Evolutionary conservation across 2,113 vertebrate species (phyloP).

Genomic region (Todiramphus chloris): DNA sequence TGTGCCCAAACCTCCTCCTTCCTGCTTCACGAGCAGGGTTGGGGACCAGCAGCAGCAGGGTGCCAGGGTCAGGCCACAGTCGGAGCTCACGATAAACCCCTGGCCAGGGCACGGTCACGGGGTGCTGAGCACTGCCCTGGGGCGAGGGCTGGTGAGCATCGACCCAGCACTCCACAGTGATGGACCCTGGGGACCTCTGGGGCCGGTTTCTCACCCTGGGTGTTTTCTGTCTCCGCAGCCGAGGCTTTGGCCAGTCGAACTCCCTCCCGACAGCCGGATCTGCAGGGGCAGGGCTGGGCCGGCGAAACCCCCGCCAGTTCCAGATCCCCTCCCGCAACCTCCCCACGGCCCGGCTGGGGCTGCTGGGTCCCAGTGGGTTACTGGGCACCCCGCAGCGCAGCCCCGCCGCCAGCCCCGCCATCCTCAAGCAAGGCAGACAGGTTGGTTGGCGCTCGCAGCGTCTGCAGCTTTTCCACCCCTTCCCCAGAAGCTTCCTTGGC

Average conservation of each 20-base stretch:
- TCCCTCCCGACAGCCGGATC: slow-evolving; percentile 91
- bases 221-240: slow-evolving; percentile 64
- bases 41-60: background rate
- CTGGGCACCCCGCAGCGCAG: slow-evolving; percentile 87
- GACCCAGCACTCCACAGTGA: background rate
- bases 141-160: background rate
- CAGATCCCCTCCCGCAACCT: slow-evolving; percentile 93
- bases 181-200: background rate
- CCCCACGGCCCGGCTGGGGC: slow-evolving; percentile 86
- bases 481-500: background rate
- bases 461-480: background rate
- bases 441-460: slow-evolving; percentile 30
- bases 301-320: slow-evolving; percentile 94
- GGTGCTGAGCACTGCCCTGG: background rate
- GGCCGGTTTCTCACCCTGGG: background rate
- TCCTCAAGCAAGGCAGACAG: slow-evolving; percentile 94
- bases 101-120: background rate
- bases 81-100: too few relatives aligned
- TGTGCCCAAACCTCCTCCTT: background rate
- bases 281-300: slow-evolving; percentile 84
- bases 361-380: slow-evolving; percentile 86
- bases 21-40: fast-evolving
- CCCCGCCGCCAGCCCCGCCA: slow-evolving; percentile 85
- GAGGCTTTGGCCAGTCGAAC: slow-evolving; percentile 95
- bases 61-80: too few relatives aligned